Conservation (phyloP, 1,140 invertebrate genomes). For the Halictus rubicundus region DNA sequence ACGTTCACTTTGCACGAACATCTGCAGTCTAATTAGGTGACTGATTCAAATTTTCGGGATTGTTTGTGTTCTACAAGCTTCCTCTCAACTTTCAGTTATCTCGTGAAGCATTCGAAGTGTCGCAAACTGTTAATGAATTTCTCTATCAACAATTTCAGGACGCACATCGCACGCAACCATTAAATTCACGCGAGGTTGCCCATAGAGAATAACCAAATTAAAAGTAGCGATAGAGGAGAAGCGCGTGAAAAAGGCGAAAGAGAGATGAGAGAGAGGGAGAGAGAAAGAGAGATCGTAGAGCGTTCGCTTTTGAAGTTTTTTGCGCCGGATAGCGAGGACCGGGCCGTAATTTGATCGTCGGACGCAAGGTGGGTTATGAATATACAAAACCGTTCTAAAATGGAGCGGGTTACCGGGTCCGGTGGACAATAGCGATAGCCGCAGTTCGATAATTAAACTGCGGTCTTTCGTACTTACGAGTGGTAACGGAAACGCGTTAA, state of each 20-base stretch:
- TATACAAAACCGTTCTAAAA: not conserved
- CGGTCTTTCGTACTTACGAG: conserved; percentile 52
- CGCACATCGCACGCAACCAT: too few species aligned
- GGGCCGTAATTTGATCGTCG: conserved; percentile 12
- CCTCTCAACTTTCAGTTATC: too few species aligned
- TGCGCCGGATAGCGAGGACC: not conserved
- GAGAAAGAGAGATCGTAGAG: not conserved
- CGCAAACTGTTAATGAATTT: too few species aligned
- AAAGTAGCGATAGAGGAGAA: not conserved
- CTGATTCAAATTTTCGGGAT: too few species aligned
- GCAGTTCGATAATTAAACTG: conserved; percentile 51
- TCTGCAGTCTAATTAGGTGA: too few species aligned
- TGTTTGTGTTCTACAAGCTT: too few species aligned
- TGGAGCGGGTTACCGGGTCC: not conserved
- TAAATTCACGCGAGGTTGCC: not conserved
- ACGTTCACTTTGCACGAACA: too few species aligned
- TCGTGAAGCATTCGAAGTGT: too few species aligned
- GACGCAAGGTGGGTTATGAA: not conserved
- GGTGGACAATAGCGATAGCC: conserved; percentile 19
- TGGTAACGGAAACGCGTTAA: conserved; percentile 57
- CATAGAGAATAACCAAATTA: not conserved
- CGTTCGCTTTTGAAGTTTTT: conserved; percentile 1
- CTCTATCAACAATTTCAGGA: too few species aligned
- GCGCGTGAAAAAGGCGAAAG: not conserved
- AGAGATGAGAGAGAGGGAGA: too few species aligned